Evolutionary conservation across 37 sponge, comb jelly and placozoan genomes (phyloP), one percentile per base, ranked within the genome.

Genomic region (Spongilla lacustris): DNA sequence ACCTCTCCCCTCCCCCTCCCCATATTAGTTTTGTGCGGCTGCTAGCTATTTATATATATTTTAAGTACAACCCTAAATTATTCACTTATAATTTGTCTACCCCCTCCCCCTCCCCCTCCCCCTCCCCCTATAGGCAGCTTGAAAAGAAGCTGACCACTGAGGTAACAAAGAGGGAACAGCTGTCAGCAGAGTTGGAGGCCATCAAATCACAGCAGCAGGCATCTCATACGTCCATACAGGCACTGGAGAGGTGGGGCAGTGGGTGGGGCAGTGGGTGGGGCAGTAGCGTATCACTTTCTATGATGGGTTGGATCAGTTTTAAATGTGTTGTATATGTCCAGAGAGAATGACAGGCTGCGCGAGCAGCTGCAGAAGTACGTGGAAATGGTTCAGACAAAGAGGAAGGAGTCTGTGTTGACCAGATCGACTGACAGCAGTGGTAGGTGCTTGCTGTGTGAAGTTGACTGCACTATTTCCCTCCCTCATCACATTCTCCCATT

Each of bases 291-390:
- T n/a, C n/a, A n/a, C n/a, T n/a, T n/a, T n/a, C n/a, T n/a, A n/a
- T n/a, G n/a, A n/a, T n/a, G n/a, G n/a, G n/a, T n/a, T n/a, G n/a
- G n/a, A n/a, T n/a, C n/a, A n/a, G n/a, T n/a, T n/a, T n/a, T n/a
- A n/a, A n/a, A n/a, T n/a, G n/a, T n/a, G n/a, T n/a, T 72, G 31
- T 68, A 10, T 5, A 36, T 41, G 4, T 80, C 21, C 72, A 89
- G 99, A 49, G 99, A 98, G 82, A 97, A 97, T 67, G 96, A 95
- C 50, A 37, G 95, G 32, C 76, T 98, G 19, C 79, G 91, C 22
- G 94, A 95, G 33, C 99, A 98, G 85, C 88, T 98, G 35, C 95
- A 97, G 89, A 93, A 92, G 68, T 96, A 98, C 68, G 93, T 98
- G 9, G 86, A 89, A 1, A 93, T 97, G 77, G 92, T 98, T 0